Conservation (phyloP, 2,113 vertebrate species). For the Piprites chloris region DNA sequence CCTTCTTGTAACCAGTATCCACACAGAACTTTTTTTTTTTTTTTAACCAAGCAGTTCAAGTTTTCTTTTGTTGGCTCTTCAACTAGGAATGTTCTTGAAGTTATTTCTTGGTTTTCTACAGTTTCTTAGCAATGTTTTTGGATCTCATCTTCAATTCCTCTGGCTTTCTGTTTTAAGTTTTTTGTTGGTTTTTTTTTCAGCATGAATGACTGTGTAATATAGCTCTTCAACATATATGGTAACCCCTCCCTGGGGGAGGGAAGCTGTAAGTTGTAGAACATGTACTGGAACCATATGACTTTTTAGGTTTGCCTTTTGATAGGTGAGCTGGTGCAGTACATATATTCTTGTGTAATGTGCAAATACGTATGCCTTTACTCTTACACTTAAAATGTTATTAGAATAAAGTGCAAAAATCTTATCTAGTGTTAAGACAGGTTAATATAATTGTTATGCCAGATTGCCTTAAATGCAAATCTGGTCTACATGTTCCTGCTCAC, state of each 20-base stretch:
- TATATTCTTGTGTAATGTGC: background rate
- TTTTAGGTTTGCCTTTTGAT: background rate
- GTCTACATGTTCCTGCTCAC: background rate
- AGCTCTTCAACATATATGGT: background rate
- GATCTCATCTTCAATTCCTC: conserved; percentile 14
- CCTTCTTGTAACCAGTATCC: conserved; percentile 24
- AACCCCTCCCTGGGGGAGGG: background rate
- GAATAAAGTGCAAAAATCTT: background rate
- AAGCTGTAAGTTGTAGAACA: background rate
- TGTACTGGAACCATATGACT: background rate
- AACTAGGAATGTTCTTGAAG: conserved; percentile 55
- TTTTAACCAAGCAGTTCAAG: background rate
- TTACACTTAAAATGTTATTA: background rate
- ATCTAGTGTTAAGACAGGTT: background rate
- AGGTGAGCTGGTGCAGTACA: background rate
- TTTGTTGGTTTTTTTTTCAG: background rate
- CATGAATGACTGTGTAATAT: background rate
- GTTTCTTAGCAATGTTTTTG: conserved; percentile 18
- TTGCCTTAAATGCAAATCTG: background rate
- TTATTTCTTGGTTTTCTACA: conserved; percentile 5
- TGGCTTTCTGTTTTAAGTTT: conserved; percentile 2
- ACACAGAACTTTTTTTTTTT: background rate
- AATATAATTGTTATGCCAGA: background rate
- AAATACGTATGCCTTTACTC: background rate
- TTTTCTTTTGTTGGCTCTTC: conserved; percentile 13